Evolutionary conservation across 2,888 invertebrate species (phyloP), one percentile per base, ranked within the genome.

Genomic region (Cosmopolites sordidus): DNA sequence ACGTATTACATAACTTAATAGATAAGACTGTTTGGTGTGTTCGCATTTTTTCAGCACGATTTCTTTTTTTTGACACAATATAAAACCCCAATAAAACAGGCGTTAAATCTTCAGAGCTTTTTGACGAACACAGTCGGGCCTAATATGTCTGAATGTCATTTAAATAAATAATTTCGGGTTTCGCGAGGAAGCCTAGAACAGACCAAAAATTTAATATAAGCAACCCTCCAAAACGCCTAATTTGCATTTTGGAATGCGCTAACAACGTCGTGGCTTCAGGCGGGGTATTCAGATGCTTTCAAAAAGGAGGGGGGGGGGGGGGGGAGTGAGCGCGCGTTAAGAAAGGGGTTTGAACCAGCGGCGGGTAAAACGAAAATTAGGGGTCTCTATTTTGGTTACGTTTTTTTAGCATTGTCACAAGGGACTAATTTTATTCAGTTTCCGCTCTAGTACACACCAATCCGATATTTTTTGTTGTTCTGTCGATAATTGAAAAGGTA

Each of bases 171-270:
- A 62, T 63, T 62, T 58, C 52, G 58, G 52, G 55, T 55, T 59
- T 58, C 50, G 60, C 49, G 57, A 45, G 56, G 49, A 45, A 54
- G 56, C 51, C 58, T 58, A 54, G 59, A 56, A 54, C 58, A 60
- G 57, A 58, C 58, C 59, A 64, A 65, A 63, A 65, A 65, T 65
- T 66, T 66, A 66, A 66, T 65, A 65, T 63, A 62, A 58, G 56
- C 62, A 60, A 64, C 63, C 62, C 58, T 56, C 58, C 48, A 59
- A 62, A 63, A 63, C 49, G 62, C 54, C 64, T 64, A 66, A 66
- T 66, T 66, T 66, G 64, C 66, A 66, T 66, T 62, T 64, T 51
- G 64, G 60, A 62, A 66, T 63, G 66, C 62, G 64, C 64, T 63
- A 64, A 64, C 66, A 66, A 63, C 62, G 55, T 62, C 61, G 57